Evolutionary conservation across 2,888 invertebrate genomes (phyloP).

Genomic region (Pomacea canaliculata): DNA sequence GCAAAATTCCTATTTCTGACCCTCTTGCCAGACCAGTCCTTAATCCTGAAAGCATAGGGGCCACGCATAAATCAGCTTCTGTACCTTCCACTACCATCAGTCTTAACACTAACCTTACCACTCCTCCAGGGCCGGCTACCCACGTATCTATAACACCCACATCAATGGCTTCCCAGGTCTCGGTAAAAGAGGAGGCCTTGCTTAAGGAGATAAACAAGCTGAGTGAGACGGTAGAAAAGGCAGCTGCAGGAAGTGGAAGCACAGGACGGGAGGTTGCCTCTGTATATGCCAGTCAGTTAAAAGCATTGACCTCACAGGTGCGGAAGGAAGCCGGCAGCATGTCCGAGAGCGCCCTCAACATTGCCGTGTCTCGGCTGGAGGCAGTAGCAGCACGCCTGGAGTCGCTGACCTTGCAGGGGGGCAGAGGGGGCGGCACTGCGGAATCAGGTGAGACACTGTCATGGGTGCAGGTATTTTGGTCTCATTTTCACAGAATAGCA

Average conservation of each 20-base stretch:
- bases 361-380: conserved; percentile 81
- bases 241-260: background rate
- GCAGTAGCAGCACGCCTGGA: conserved; percentile 80
- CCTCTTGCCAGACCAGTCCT: no score
- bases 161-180: no score
- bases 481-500: no score
- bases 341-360: conserved; percentile 75
- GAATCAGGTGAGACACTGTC: conserved; percentile 30
- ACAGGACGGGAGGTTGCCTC: conserved; percentile 12
- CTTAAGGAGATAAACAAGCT: no score
- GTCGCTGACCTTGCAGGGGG: conserved; percentile 34
- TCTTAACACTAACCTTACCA: no score
- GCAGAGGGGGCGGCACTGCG: conserved; percentile 19
- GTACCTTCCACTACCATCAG: no score
- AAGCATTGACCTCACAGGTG: conserved; percentile 36
- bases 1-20: no score
- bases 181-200: no score
- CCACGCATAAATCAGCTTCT: no score
- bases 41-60: no score
- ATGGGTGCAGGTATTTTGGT: background rate
- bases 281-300: conserved; percentile 32
- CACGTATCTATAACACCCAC: no score
- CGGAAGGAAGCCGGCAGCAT: conserved; percentile 36
- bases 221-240: background rate
- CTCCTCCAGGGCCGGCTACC: no score